phyloP scores from a whole-genome alignment of 2,888 invertebrate genomes.

The Rhamnusium bicolor region DNA sequence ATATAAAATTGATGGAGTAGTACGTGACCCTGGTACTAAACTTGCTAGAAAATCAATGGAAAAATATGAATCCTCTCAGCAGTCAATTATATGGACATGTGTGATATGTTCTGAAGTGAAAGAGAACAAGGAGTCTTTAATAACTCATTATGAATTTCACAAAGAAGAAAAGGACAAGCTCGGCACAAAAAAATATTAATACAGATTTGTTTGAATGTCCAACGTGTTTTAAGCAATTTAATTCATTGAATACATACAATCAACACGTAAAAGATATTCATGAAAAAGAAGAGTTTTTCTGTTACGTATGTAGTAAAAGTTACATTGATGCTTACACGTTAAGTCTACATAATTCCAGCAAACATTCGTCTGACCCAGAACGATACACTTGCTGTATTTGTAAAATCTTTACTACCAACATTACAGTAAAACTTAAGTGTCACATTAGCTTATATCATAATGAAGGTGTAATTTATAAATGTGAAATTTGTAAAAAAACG shows the following conservation, averaged over 20 bases:
- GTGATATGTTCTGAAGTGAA: constrained; percentile 42
- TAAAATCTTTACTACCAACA: constrained; percentile 15
- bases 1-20: neutral
- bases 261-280: constrained; percentile 22
- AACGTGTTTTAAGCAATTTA: constrained; percentile 16
- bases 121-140: constrained; percentile 40
- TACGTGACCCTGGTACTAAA: neutral
- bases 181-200: neutral
- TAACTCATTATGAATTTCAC: constrained; percentile 44
- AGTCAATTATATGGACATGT: constrained; percentile 2
- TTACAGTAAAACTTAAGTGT: constrained; percentile 38
- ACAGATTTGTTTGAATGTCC: constrained; percentile 22
- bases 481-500: constrained; percentile 73
- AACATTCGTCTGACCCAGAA: constrained; percentile 1
- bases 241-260: neutral
- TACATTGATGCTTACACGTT: constrained; percentile 44
- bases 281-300: constrained; percentile 60
- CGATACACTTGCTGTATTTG: constrained; percentile 22
- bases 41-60: neutral
- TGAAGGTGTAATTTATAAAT: constrained; percentile 70
- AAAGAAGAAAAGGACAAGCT: constrained; percentile 32
- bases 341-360: constrained; percentile 30
- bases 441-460: constrained; percentile 51
- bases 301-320: constrained; percentile 60
- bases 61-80: neutral